Evolutionary conservation across 1,140 invertebrate species (phyloP), one percentile per base, ranked within the genome.

Genomic region (Lordiphosa collinella): DNA sequence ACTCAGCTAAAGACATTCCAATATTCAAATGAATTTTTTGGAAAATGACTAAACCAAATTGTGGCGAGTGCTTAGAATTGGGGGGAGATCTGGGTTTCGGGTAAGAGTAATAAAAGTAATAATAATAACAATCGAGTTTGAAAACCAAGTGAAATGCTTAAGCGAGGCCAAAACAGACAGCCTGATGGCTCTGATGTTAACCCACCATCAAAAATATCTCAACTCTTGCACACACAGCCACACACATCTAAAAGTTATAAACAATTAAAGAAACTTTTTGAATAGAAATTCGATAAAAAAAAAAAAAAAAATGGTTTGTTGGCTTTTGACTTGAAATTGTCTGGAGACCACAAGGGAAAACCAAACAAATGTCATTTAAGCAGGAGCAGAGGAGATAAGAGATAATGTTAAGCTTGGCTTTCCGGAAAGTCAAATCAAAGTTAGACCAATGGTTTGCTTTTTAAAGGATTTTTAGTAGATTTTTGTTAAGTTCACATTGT

Each of bases 31-130:
- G 53, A 79, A 59, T 75, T 74, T 80, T 63, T 71, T 63, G 43
- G 59, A 82, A 80, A 80, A 80, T 80, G 75, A 80, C 75, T 82
- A 71, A 82, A 69, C 60, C 79, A 76, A 71, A 62, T 55, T 66
- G 32, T 25, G 48, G 47, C 47, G 40, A 55, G 58, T 66, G 72
- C 62, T 60, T 72, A 80, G 78, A 82, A 82, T 82, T 82, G 78
- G 82, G 60, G 68, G 66, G 46, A 36, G 58, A 44, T 65, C 43
- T 43, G 9, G 18, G 29, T 10, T 35, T 66, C 49, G 65, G 67
- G 66, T 59, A 61, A 60, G 50, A 60, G 31, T 48, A 11, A 41
- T 68, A 50, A 65, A 55, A 55, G 52, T 68, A 68, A 68, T 71
- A 59, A 71, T 56, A 75, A 60, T 55, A 69, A 57, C 51, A 75